Percentiles rank a stretch among this genome's conserved stretches.
Evolutionary conservation across 1,140 invertebrate genomes (phyloP).

Genomic region (Drosophila navojoa): DNA sequence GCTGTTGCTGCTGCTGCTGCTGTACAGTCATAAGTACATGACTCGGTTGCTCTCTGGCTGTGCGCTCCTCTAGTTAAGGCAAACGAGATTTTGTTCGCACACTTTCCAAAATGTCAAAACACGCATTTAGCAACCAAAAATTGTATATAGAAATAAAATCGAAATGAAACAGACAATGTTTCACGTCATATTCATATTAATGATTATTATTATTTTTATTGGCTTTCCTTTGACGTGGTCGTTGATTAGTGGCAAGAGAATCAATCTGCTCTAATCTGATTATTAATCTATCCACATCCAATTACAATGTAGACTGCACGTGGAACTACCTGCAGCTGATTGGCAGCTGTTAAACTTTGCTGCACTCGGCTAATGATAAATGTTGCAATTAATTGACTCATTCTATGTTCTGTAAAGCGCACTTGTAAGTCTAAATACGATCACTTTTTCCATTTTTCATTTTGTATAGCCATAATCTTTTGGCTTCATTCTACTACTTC

Average conservation of each 20-base stretch:
- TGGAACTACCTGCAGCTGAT: neutral
- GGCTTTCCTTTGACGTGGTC: too few species aligned
- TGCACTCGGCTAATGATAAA: constrained; percentile 23
- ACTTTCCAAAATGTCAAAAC: constrained; percentile 76
- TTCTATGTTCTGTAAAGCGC: neutral
- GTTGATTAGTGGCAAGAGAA: neutral
- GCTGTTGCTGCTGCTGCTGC: constrained; percentile 5
- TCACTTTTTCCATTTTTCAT: constrained; percentile 3
- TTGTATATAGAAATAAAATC: constrained; percentile 27
- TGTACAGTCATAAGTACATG: constrained; percentile 46
- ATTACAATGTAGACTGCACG: neutral
- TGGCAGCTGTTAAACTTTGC: constrained; percentile 18
- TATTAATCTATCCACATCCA: neutral
- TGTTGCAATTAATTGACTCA: constrained; percentile 29
- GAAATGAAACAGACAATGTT: constrained; percentile 14
- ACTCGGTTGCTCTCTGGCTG: constrained; percentile 31
- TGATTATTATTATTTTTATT: neutral
- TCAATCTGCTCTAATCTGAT: neutral
- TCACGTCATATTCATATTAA: constrained; percentile 21
- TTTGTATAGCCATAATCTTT: constrained; percentile 1
- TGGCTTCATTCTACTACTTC: neutral
- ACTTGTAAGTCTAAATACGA: constrained; percentile 16
- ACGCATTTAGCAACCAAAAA: constrained; percentile 35
- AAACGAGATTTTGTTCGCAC: constrained; percentile 67
- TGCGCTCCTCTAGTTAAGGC: constrained; percentile 58